Conservation (phyloP, 2,888 invertebrate species). For the Ctena decussata region DNA sequence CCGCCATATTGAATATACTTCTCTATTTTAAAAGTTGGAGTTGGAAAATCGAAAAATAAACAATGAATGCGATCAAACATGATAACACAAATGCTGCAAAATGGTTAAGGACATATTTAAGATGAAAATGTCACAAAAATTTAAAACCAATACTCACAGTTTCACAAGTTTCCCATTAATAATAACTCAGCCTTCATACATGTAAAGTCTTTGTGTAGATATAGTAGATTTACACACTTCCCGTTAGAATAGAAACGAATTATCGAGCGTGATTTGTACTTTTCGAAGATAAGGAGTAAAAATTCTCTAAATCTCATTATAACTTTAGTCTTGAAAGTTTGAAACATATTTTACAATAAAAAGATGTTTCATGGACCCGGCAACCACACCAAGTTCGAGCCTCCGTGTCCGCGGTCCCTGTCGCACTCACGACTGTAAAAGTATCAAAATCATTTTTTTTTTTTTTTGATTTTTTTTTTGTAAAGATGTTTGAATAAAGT, state of each 20-base stretch:
- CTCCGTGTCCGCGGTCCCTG: no score
- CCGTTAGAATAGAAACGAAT: neutral
- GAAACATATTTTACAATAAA: no score
- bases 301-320: no score
- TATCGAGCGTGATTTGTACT: slow-evolving; percentile 2
- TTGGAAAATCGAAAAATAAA: slow-evolving; percentile 40
- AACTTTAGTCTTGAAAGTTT: no score
- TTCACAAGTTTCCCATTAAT: neutral
- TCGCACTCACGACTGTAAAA: no score
- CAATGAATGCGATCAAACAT: neutral
- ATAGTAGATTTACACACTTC: neutral
- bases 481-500: no score
- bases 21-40: slow-evolving; percentile 26
- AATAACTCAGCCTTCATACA: neutral
- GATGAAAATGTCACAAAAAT: slow-evolving; percentile 17
- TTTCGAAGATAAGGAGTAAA: neutral
- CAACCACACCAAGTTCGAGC: no score
- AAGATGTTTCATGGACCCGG: no score
- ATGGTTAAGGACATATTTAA: neutral
- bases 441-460: no score
- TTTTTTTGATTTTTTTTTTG: no score
- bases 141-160: neutral
- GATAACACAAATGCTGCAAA: neutral
- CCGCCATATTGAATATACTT: slow-evolving; percentile 64
- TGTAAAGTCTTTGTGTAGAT: slow-evolving; percentile 1